Conservation (phyloP, 1,140 invertebrate species). For the Penaeus chinensis region DNA sequence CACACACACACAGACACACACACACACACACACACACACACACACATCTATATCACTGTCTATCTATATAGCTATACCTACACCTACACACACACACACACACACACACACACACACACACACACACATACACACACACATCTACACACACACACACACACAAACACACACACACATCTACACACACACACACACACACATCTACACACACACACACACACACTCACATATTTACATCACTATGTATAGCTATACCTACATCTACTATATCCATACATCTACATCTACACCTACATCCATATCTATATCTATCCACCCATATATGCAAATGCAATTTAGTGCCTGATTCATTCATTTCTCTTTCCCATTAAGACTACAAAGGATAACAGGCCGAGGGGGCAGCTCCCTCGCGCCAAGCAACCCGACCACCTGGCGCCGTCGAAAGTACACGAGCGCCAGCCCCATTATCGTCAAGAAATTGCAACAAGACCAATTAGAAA, state of each 20-base stretch:
- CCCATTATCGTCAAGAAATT: too few species aligned
- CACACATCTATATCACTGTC: neutral
- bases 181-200: neutral
- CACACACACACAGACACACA: neutral
- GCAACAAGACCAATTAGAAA: too few species aligned
- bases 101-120: neutral
- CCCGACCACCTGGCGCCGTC: too few species aligned
- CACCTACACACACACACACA: neutral
- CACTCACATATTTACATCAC: neutral
- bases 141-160: neutral
- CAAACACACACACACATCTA: neutral
- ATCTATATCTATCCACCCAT: neutral
- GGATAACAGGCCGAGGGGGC: too few species aligned
- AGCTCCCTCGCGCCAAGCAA: too few species aligned
- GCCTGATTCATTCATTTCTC: neutral
- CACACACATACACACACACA: neutral
- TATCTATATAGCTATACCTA: neutral
- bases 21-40: neutral
- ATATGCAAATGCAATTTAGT: neutral
- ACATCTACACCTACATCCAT: neutral
- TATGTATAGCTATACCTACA: neutral
- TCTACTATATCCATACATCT: neutral
- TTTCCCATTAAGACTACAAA: neutral
- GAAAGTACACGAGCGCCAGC: too few species aligned
- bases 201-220: neutral